Percentiles rank a stretch among this genome's conserved stretches.
These are phyloP conservation scores for Heliconius nattereri DNA, from an alignment of 1,140 invertebrate species.

Conservation along the genomic window DNA sequence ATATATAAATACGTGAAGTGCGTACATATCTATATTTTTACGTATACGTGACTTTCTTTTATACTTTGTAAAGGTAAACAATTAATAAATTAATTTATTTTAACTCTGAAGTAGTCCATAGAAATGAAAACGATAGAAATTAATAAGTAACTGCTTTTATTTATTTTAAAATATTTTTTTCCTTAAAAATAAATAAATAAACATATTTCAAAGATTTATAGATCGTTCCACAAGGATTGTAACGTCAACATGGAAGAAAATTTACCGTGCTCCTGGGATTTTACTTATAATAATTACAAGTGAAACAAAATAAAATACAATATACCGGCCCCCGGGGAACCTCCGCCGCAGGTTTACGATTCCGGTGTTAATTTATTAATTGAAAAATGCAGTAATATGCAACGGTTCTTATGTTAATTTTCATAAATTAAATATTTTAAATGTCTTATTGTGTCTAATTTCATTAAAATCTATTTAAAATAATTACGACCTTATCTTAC, in stretches of 20 bases:
- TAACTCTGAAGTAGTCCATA: neutral
- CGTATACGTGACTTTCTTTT: too few relatives aligned
- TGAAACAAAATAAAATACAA: slow-evolving; percentile 10
- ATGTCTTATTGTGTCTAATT: neutral
- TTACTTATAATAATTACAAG: slow-evolving; percentile 5
- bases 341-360: neutral
- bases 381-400: neutral
- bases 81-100: neutral
- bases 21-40: too few relatives aligned
- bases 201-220: neutral
- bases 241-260: slow-evolving; percentile 8
- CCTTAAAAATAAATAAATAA: neutral
- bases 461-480: too few relatives aligned
- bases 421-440: neutral
- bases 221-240: neutral
- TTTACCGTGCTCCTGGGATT: slow-evolving; percentile 2
- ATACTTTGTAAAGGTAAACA: too few relatives aligned
- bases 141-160: too few relatives aligned
- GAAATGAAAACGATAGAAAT: neutral
- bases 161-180: neutral
- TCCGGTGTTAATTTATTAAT: neutral
- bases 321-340: neutral
- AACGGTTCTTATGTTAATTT: neutral
- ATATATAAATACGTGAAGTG: too few relatives aligned
- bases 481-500: too few relatives aligned